Evolutionary conservation across 2,888 invertebrate genomes (phyloP).

Genomic region (Brenthis hecate): DNA sequence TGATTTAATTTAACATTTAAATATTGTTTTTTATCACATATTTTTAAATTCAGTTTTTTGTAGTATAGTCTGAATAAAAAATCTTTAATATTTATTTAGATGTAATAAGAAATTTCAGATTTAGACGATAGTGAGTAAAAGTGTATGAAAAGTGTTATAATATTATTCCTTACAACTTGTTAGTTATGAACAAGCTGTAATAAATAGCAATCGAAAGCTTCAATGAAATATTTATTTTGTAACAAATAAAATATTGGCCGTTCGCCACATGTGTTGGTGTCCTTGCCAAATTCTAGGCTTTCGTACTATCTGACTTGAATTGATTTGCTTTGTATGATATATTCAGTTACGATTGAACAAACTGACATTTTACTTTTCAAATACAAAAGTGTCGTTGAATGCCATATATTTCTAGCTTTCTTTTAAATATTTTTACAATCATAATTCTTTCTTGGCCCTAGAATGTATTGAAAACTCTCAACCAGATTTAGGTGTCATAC

Average conservation of each 20-base stretch:
- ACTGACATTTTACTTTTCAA: conserved; percentile 3
- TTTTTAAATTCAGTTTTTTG: too few species aligned
- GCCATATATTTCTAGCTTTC: not conserved
- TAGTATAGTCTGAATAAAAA: too few species aligned
- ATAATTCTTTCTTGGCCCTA: not conserved
- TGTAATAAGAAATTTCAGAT: too few species aligned
- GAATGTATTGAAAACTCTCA: too few species aligned
- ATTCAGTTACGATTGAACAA: conserved; percentile 13
- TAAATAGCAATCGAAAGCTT: conserved; percentile 5
- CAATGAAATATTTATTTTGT: conserved; percentile 18
- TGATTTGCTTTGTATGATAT: conserved; percentile 24
- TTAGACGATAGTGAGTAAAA: not conserved
- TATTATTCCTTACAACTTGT: not conserved
- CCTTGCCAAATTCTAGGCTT: conserved; percentile 30
- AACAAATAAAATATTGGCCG: conserved; percentile 28
- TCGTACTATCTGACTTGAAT: conserved; percentile 18
- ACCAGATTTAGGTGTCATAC: too few species aligned
- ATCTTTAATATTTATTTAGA: too few species aligned
- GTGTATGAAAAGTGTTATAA: not conserved
- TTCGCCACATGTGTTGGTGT: conserved; percentile 28
- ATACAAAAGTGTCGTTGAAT: conserved; percentile 6
- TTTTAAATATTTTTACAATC: not conserved
- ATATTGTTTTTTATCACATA: too few species aligned
- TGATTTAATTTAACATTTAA: too few species aligned
- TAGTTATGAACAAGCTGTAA: not conserved